Evolutionary conservation across 2,888 invertebrate species (phyloP).

Genomic region (Embidobia sp.): DNA sequence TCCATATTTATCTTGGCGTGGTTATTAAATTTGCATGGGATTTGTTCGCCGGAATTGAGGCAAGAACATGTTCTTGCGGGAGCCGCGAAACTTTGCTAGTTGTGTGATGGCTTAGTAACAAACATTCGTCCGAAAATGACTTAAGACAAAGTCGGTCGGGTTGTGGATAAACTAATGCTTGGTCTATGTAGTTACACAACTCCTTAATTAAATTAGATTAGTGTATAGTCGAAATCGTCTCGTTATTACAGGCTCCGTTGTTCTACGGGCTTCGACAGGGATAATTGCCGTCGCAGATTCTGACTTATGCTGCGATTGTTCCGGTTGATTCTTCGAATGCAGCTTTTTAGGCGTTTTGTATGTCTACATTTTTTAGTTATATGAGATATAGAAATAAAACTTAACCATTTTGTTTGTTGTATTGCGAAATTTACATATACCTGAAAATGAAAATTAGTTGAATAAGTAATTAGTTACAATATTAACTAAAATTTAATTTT

Average conservation of each 20-base stretch:
- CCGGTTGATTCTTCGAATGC: too few species aligned
- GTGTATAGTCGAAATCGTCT: constrained; percentile 22
- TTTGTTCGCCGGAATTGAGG: constrained; percentile 16
- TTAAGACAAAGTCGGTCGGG: constrained; percentile 32
- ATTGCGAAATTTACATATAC: too few species aligned
- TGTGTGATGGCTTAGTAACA: constrained; percentile 16
- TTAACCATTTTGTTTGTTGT: too few species aligned
- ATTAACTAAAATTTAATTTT: too few species aligned
- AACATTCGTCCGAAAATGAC: constrained; percentile 33
- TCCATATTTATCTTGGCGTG: constrained; percentile 16
- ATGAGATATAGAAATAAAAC: too few species aligned
- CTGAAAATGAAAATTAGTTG: too few species aligned
- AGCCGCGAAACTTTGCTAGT: constrained; percentile 12
- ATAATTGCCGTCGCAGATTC: background rate
- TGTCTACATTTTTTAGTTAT: too few species aligned
- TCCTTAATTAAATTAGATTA: constrained; percentile 41
- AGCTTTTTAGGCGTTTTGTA: too few species aligned
- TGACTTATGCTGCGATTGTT: too few species aligned
- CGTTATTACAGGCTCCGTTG: constrained; percentile 17
- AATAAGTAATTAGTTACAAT: too few species aligned
- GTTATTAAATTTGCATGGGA: background rate
- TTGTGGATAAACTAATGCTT: constrained; percentile 40
- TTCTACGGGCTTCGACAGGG: background rate
- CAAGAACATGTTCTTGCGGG: constrained; percentile 9
- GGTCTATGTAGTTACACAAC: constrained; percentile 33